Evolutionary conservation across 92 coral and sea anemone species (phyloP).

Genomic region (Pocillopora grandis): DNA sequence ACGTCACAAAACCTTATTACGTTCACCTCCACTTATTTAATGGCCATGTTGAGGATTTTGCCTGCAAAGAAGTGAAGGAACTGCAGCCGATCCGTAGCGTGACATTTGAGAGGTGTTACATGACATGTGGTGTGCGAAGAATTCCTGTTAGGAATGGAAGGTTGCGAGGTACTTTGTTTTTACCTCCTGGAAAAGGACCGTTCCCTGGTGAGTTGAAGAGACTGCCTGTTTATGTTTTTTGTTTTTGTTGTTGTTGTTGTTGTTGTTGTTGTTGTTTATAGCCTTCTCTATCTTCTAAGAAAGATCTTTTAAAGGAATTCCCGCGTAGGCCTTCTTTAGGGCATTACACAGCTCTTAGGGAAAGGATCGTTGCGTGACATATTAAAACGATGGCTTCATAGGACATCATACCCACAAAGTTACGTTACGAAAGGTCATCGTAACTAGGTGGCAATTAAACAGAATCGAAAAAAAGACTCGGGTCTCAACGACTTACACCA

Average conservation of each 20-base stretch:
- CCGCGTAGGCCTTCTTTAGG: too few relatives aligned
- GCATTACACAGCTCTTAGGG: too few relatives aligned
- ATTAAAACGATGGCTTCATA: background rate
- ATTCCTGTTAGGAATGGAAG: conserved; percentile 54
- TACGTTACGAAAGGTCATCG: too few relatives aligned
- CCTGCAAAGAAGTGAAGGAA: background rate
- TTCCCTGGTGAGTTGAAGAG: conserved; percentile 37
- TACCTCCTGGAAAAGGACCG: conserved; percentile 55
- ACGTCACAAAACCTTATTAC: conserved; percentile 48
- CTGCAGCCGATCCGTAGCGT: background rate
- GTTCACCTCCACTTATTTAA: conserved; percentile 33
- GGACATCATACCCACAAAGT: too few relatives aligned
- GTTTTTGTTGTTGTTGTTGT: too few relatives aligned
- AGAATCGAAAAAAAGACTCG: too few relatives aligned
- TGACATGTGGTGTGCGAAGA: conserved; percentile 43
- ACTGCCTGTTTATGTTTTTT: too few relatives aligned
- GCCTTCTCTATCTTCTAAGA: background rate
- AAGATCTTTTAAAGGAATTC: too few relatives aligned
- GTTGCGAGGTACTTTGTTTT: conserved; percentile 47
- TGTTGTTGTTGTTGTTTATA: too few relatives aligned
- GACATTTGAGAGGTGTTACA: conserved; percentile 58
- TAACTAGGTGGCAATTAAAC: too few relatives aligned
- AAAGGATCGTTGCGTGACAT: background rate
- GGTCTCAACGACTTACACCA: too few relatives aligned
- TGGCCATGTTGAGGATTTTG: conserved; percentile 26